Conservation (phyloP, 2,113 vertebrate genomes). For the Vireo altiloquus region DNA sequence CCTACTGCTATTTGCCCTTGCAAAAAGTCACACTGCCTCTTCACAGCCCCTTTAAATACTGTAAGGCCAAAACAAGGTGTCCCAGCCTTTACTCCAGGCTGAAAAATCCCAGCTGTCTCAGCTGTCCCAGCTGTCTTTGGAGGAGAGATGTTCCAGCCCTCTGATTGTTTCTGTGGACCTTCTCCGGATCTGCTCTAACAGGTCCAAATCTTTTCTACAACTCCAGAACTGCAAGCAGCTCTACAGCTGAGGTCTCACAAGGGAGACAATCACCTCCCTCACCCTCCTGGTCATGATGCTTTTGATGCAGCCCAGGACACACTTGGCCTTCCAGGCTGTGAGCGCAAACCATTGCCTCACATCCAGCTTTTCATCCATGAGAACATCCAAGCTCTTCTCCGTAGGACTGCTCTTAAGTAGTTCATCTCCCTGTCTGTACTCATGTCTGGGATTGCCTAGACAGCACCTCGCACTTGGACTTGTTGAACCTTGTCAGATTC, state of each 20-base stretch:
- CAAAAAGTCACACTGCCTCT: not conserved
- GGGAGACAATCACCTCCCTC: not conserved
- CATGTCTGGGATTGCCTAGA: not conserved
- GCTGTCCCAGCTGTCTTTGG: not conserved
- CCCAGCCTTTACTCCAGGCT: too few relatives aligned
- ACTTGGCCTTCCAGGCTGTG: not conserved
- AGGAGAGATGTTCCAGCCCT: not conserved
- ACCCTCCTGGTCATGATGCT: not conserved
- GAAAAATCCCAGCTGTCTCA: not conserved
- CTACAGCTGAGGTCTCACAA: not conserved
- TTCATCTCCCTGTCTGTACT: not conserved
- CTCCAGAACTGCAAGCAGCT: not conserved
- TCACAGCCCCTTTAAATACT: not conserved
- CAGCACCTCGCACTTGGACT: not conserved
- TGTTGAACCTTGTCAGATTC: not conserved
- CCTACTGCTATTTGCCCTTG: not conserved
- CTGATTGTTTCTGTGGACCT: not conserved
- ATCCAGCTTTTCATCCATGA: not conserved
- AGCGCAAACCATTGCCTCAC: not conserved
- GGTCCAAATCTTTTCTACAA: not conserved
- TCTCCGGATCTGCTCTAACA: not conserved
- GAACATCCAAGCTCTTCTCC: not conserved
- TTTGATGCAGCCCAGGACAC: not conserved
- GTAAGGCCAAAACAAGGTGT: not conserved
- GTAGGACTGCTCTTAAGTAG: not conserved